These are phyloP conservation scores for Chloebia gouldiae DNA, from an alignment of 2,113 vertebrate species.

Conservation along the genomic window DNA sequence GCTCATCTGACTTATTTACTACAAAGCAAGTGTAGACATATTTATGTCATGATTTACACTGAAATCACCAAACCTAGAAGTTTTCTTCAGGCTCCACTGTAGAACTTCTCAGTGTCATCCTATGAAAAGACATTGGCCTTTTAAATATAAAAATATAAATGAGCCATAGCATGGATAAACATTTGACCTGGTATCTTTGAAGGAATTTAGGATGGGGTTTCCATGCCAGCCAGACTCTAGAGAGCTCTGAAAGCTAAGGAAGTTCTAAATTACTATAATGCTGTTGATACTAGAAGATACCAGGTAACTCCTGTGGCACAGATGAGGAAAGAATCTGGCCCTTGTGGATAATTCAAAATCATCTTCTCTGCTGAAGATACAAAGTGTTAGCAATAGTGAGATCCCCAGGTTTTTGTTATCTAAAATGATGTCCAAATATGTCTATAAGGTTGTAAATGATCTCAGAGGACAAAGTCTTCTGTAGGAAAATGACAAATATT, in stretches of 20 bases:
- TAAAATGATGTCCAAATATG: not conserved
- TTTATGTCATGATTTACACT: slow-evolving; percentile 41
- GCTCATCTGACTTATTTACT: not conserved
- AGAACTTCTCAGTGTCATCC: not conserved
- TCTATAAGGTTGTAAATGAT: not conserved
- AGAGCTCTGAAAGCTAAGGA: not conserved
- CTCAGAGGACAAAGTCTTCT: not conserved
- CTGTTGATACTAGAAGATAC: not conserved
- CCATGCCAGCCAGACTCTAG: not conserved
- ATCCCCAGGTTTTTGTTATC: not conserved
- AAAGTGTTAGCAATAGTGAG: not conserved
- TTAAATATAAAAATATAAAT: slow-evolving; percentile 23
- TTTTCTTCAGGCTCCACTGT: slow-evolving; percentile 2
- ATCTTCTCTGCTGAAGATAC: not conserved
- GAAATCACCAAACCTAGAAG: not conserved
- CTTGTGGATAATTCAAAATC: not conserved
- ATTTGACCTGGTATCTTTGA: not conserved
- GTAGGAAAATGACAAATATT: not conserved
- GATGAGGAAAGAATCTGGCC: not conserved
- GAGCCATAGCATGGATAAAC: not conserved
- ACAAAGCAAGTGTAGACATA: not conserved
- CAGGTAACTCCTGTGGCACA: not conserved
- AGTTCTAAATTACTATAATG: not conserved
- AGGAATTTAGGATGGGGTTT: not conserved
- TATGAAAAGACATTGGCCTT: not conserved